Percentiles rank a stretch among this genome's conserved stretches.
Evolutionary conservation across 2,888 invertebrate species (phyloP).

Genomic region (Scrobipalpa atriplicella): DNA sequence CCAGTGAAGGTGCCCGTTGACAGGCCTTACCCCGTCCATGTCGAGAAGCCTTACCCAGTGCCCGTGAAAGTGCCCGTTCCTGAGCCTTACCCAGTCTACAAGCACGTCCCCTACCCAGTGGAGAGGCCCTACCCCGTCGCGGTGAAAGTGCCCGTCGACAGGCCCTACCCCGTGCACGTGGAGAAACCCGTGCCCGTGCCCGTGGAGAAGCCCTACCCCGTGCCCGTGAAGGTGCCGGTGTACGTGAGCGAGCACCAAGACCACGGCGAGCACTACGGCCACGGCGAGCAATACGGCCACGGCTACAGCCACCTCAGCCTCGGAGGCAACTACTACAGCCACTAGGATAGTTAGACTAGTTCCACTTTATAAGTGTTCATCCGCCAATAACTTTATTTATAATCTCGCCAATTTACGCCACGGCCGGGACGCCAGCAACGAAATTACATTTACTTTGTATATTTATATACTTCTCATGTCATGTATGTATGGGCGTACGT

Average conservation of each 20-base stretch:
- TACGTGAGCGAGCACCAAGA: constrained; percentile 55
- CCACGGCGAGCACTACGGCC: constrained; percentile 62
- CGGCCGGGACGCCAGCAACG: constrained; percentile 77
- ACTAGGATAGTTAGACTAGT: constrained; percentile 66
- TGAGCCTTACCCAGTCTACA: constrained; percentile 85
- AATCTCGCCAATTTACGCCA: constrained; percentile 56
- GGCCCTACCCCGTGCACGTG: constrained; percentile 84
- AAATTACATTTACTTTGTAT: constrained; percentile 72
- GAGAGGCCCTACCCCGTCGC: constrained; percentile 84
- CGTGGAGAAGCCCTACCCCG: constrained; percentile 82
- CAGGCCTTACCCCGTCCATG: constrained; percentile 86
- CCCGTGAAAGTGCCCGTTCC: constrained; percentile 84
- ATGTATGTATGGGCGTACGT: constrained; percentile 71
- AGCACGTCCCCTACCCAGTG: constrained; percentile 84
- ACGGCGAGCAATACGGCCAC: constrained; percentile 41
- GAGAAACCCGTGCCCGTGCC: constrained; percentile 73
- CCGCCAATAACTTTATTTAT: constrained; percentile 62
- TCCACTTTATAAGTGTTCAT: constrained; percentile 51
- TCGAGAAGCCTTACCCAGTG: constrained; percentile 84
- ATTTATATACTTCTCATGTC: constrained; percentile 67
- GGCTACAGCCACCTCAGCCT: constrained; percentile 43
- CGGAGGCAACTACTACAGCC: constrained; percentile 65
- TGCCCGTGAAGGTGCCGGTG: constrained; percentile 81
- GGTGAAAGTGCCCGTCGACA: constrained; percentile 86
- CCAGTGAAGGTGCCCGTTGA: constrained; percentile 83